Percentiles rank a stretch among this genome's conserved stretches.
These are phyloP conservation scores for Thalassarche chlororhynchos DNA, from an alignment of 2,113 vertebrate species.

Conservation along the genomic window DNA sequence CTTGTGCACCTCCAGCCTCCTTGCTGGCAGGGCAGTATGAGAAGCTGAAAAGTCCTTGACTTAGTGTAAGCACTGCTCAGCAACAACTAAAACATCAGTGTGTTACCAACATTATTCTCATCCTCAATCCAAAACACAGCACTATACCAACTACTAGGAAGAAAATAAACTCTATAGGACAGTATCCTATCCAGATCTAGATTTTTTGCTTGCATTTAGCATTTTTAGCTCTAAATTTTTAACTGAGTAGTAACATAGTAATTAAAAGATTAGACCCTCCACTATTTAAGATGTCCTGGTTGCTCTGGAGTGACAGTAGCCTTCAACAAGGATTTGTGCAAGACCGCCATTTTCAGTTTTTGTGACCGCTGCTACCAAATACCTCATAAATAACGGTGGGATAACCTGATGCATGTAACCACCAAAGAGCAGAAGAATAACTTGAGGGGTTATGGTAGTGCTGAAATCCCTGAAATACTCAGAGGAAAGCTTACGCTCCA, in stretches of 20 bases:
- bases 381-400: not conserved
- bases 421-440: not conserved
- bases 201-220: not conserved
- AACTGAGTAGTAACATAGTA: not conserved
- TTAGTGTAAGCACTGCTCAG: not conserved
- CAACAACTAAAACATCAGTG: not conserved
- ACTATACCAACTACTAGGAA: not conserved
- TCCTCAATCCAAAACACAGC: not conserved
- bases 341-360: not conserved
- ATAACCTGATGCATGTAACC: not conserved
- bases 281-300: not conserved
- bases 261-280: not conserved
- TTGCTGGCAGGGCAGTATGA: not conserved
- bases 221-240: not conserved
- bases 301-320: not conserved
- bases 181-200: not conserved
- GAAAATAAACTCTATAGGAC: not conserved
- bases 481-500: accelerated
- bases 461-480: not conserved
- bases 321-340: not conserved
- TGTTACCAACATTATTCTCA: not conserved
- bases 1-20: not conserved
- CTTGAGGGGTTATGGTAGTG: not conserved
- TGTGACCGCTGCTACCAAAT: not conserved
- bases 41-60: not conserved